Evolutionary conservation across 2,113 vertebrate genomes (phyloP).

Genomic region (Mustela nigripes): DNA sequence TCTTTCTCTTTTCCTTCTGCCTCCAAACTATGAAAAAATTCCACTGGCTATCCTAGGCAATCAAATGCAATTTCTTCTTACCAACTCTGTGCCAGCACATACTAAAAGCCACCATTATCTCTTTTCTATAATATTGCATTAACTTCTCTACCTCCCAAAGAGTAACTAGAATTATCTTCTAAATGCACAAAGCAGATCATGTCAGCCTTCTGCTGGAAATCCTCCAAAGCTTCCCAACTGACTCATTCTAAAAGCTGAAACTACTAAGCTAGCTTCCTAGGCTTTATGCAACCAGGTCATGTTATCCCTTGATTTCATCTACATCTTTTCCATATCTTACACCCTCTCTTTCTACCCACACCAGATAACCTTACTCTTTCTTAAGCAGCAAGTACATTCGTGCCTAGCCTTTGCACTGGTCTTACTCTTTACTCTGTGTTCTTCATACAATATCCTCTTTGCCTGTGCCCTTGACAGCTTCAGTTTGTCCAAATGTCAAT

Average conservation of each 20-base stretch:
- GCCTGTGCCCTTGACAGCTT: neutral
- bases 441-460: rapidly evolving
- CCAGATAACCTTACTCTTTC: neutral
- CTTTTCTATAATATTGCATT: neutral
- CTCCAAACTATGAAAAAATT: neutral
- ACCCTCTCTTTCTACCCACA: neutral
- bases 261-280: rapidly evolving
- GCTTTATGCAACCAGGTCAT: no score
- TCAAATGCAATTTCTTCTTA: neutral
- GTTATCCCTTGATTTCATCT: neutral
- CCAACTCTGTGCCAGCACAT: neutral
- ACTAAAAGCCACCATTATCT: neutral
- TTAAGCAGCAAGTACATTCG: neutral
- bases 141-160: neutral
- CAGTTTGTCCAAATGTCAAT: neutral
- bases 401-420: neutral
- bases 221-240: neutral
- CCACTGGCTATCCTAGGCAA: neutral
- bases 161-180: neutral
- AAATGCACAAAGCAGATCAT: neutral
- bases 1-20: neutral
- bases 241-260: neutral
- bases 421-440: neutral
- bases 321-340: neutral
- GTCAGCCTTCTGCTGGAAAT: neutral